phyloP scores from a whole-genome alignment of 2,888 invertebrate genomes.

The Polydrusus cervinus region DNA sequence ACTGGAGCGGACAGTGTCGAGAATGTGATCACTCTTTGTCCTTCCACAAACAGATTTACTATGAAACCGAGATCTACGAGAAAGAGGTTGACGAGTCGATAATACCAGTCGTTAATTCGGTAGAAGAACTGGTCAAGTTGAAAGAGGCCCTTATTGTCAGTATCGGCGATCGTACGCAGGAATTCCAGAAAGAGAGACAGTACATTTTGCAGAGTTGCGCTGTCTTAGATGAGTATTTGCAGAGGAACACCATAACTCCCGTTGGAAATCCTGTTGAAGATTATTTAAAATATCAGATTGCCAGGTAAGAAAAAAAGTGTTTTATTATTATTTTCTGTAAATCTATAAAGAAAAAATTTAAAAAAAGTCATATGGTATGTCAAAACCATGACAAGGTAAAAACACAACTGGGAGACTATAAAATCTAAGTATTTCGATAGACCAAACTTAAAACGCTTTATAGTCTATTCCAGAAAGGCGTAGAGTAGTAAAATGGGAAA shows the following conservation, averaged over 20 bases:
- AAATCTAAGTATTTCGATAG: too few relatives aligned
- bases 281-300: constrained; percentile 64
- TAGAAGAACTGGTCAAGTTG: constrained; percentile 57
- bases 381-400: too few relatives aligned
- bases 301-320: constrained; percentile 61
- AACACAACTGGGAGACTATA: too few relatives aligned
- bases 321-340: too few relatives aligned
- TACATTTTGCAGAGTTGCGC: constrained; percentile 62
- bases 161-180: constrained; percentile 56
- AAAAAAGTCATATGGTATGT: too few relatives aligned
- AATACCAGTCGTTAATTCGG: constrained; percentile 58
- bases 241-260: constrained; percentile 64
- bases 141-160: constrained; percentile 57
- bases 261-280: constrained; percentile 64
- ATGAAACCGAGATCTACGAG: constrained; percentile 62
- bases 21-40: constrained; percentile 62
- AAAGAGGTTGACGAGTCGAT: constrained; percentile 59
- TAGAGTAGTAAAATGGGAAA: too few relatives aligned
- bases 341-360: too few relatives aligned
- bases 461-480: too few relatives aligned
- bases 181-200: constrained; percentile 61
- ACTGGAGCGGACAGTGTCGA: constrained; percentile 55
- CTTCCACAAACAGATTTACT: constrained; percentile 66
- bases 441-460: too few relatives aligned
- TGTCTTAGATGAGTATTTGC: constrained; percentile 65